Evolutionary conservation across 2,888 invertebrate species (phyloP).

Genomic region (Caenorhabditis japonica): DNA sequence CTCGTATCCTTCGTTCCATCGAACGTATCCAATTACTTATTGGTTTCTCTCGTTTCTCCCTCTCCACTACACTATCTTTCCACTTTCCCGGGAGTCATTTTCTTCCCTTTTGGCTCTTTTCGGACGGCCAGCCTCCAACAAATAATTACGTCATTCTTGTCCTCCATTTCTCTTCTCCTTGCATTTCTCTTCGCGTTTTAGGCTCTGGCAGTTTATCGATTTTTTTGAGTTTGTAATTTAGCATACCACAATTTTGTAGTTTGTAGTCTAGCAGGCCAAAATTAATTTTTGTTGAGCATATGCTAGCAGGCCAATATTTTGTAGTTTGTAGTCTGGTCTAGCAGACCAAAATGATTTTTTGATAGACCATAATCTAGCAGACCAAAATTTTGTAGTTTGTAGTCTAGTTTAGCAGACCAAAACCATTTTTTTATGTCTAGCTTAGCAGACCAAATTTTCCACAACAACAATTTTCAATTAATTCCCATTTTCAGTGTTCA

Average conservation of each 20-base stretch:
- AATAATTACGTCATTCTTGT: slow-evolving; percentile 44
- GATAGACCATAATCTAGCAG: background rate
- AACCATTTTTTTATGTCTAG: background rate
- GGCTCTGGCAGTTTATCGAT: too few relatives aligned
- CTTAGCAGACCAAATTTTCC: background rate
- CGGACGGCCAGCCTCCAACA: slow-evolving; percentile 7
- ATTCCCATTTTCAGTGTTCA: slow-evolving; percentile 24
- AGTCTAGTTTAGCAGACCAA: slow-evolving; percentile 2
- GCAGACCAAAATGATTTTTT: background rate
- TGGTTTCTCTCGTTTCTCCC: too few relatives aligned
- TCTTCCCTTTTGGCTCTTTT: background rate
- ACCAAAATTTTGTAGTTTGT: slow-evolving; percentile 2
- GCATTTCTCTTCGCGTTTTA: too few relatives aligned
- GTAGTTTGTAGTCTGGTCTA: background rate
- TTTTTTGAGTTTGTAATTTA: background rate
- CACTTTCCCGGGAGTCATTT: background rate
- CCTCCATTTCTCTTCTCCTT: background rate
- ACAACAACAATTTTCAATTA: background rate
- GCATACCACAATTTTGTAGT: background rate
- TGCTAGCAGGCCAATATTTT: background rate
- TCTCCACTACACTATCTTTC: background rate
- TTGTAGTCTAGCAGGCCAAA: slow-evolving; percentile 4
- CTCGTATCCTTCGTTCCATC: too few relatives aligned
- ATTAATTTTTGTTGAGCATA: background rate
- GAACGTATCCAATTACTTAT: too few relatives aligned